Conservation (phyloP, 2,888 invertebrate species). For the Tetragnatha montana region DNA sequence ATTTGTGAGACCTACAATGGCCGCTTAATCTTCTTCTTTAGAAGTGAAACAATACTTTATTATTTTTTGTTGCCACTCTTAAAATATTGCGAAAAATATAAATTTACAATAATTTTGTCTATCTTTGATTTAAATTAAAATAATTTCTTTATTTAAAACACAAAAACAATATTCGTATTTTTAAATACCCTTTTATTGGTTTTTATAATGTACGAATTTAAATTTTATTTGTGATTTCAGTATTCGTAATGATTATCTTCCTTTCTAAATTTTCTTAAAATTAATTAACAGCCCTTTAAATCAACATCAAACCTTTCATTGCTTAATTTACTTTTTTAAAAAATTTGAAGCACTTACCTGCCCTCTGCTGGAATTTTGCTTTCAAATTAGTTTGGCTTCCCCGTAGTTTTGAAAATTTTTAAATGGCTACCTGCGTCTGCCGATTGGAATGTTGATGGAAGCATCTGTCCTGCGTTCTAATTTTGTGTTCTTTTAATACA, state of each 20-base stretch:
- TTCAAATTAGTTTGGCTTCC: conserved; percentile 57
- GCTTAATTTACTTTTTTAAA: background rate
- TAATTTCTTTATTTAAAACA: background rate
- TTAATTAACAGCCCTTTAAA: too few relatives aligned
- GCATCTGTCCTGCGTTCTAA: conserved; percentile 44
- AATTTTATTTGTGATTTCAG: too few relatives aligned
- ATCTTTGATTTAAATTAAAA: background rate
- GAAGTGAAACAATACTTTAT: too few relatives aligned
- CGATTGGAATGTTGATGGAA: conserved; percentile 58
- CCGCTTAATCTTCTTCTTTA: background rate
- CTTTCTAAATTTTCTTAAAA: too few relatives aligned
- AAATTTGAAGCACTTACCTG: conserved; percentile 1
- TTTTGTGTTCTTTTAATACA: background rate
- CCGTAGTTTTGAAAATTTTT: conserved; percentile 67
- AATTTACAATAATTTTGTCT: background rate
- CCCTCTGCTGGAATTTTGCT: conserved; percentile 35
- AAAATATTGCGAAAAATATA: background rate
- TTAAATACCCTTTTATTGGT: too few relatives aligned
- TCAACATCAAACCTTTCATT: background rate
- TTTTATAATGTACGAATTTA: too few relatives aligned
- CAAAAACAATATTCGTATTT: background rate
- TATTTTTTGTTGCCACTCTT: background rate
- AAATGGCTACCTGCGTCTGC: conserved; percentile 62
- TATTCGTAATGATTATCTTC: too few relatives aligned
- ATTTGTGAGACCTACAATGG: too few relatives aligned